Evolutionary conservation across 2,888 invertebrate genomes (phyloP), one percentile per base, ranked within the genome.

Genomic region (Ditula angustiorana): DNA sequence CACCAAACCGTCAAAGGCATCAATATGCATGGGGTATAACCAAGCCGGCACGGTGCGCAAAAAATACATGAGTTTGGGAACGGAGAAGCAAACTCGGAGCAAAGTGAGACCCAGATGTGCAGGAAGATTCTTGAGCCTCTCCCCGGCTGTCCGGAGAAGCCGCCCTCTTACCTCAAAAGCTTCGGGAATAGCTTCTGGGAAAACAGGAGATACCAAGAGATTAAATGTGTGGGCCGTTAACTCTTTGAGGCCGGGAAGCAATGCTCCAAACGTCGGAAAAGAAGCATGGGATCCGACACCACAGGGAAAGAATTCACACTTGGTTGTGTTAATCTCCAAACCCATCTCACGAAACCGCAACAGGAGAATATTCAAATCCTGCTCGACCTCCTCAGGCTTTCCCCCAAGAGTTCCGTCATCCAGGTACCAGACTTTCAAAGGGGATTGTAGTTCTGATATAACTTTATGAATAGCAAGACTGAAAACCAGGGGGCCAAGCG

Each of bases 341-440:
- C 33, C 33, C 33, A 33, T 2, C 11, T 33, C 33, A 33, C 33
- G 33, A 10, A 33, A 33, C 2, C 33, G 11, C 8, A 8, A 8
- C 2, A 33, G 5, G 33, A 53, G 16, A n/a, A 16, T 13, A 26
- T n/a, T 26, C 21, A 61, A 11, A 28, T 59, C 59, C 13, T 50
- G 59, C n/a, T 23, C 26, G 2, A 44, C 44, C 2, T 7, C 19
- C 13, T 37, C 37, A n/a, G 57, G 57, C 8, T 19, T 26, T 8
- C 46, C 30, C 3, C 57, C 57, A 46, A 44, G 26, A 7, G 4
- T 26, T 5, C 26, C 26, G 26, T 26, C n/a, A n/a, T n/a, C n/a
- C n/a, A n/a, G 11, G 8, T 58, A 47, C 59, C 59, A 59, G 30
- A 50, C 37, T 37, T 59, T 59, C 10, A 59, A 16, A 16, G 59